These are phyloP conservation scores for Piaya cayana DNA, from an alignment of 2,113 vertebrate genomes.

Conservation along the genomic window DNA sequence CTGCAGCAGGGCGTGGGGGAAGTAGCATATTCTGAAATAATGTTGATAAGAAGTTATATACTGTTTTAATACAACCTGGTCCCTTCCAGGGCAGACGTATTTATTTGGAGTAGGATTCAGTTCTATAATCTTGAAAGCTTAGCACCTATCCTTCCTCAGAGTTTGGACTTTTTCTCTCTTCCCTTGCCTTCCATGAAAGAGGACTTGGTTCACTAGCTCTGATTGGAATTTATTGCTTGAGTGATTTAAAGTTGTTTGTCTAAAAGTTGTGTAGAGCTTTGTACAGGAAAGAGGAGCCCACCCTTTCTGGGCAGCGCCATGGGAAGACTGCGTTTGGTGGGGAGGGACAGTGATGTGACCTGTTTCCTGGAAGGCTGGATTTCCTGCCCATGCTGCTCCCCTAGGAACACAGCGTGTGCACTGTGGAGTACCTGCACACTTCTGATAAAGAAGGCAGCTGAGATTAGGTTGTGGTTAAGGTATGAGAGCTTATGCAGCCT, in stretches of 20 bases:
- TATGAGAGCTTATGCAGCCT: neutral
- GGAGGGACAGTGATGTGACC: neutral
- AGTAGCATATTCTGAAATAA: neutral
- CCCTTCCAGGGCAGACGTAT: neutral
- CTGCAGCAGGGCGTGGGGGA: too few species aligned
- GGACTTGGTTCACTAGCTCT: neutral
- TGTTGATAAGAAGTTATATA: neutral
- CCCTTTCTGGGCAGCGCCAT: neutral
- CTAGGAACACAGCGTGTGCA: neutral
- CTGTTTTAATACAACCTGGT: neutral
- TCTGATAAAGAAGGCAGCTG: neutral
- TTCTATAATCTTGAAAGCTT: neutral
- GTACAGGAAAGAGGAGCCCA: neutral
- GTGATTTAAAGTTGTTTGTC: neutral
- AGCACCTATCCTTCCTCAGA: neutral
- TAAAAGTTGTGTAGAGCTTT: neutral
- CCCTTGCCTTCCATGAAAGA: neutral
- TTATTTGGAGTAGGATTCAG: neutral
- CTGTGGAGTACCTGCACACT: neutral
- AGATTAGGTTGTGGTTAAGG: neutral
- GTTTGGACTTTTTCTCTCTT: neutral
- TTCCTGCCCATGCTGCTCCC: neutral
- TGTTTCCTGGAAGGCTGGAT: constrained; percentile 22
- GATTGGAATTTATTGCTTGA: neutral
- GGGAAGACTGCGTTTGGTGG: neutral